Evolutionary conservation across 1,140 invertebrate genomes (phyloP), one percentile per base, ranked within the genome.

Genomic region (Drosophila tropicalis): DNA sequence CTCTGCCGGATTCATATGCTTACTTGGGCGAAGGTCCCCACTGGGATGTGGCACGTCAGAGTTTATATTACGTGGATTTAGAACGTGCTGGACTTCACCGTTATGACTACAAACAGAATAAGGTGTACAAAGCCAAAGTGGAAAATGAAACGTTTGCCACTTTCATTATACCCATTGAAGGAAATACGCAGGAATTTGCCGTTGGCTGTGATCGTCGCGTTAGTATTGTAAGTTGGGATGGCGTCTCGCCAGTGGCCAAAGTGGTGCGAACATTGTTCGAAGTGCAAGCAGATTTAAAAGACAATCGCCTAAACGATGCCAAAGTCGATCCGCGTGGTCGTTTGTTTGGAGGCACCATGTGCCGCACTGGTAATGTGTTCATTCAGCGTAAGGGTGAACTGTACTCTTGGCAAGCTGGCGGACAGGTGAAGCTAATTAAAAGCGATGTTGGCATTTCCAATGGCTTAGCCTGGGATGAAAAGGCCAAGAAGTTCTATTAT

Each of bases 291-390:
- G 91, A 92, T 0, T 86, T 77, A 4, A 62, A 74, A 36, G 92
- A 91, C 0, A 97, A 95, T 79, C 94, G 96, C 80, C 94, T 97
- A 67, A 98, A 98, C 83, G 97, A 98, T 92, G 97, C 95, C n/a
- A 98, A 98, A 92, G 96, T 95, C 70, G 97, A 98, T 91, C 94
- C 95, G 0, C 91, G 90, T 13, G 97, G 97, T 32, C 93, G 96
- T 47, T 92, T 98, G 55, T 85, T 84, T 91, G 74, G 80, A 94
- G 96, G 96, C 55, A 96, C 96, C 34, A 96, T 97, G 95, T 94
- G 67, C 51, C 70, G 63, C 56, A 44, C 72, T 2, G 84, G 86
- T 3, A 83, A 91, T 65, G 76, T 83, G 10, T 90, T 86, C 15
- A 94, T 95, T 75, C 92, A 93, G 47, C 92, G 93, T n/a, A 92